phyloP scores from a whole-genome alignment of 2,888 invertebrate species.

The Pandemis cinnamomeana region DNA sequence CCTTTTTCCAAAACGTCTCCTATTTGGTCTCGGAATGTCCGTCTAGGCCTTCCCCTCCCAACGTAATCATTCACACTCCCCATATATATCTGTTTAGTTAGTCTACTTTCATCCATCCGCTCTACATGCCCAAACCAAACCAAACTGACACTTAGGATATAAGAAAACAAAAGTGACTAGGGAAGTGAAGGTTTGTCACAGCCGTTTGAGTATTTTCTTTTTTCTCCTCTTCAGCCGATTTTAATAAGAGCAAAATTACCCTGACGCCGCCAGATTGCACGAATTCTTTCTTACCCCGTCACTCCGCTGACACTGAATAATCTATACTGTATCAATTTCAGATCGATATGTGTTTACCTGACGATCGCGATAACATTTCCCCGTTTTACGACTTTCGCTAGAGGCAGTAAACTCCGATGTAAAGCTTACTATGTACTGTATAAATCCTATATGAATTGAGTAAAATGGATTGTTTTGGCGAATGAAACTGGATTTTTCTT shows the following conservation, averaged over 20 bases:
- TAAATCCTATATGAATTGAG: constrained; percentile 15
- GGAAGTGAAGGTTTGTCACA: too few species aligned
- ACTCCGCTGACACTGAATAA: not conserved
- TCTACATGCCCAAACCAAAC: too few species aligned
- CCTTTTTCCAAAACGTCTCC: too few species aligned
- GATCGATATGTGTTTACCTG: constrained; percentile 24
- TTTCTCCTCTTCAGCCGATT: too few species aligned
- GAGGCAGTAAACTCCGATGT: constrained; percentile 14
- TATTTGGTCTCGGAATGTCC: too few species aligned
- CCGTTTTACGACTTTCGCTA: constrained; percentile 15
- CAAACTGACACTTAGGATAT: too few species aligned
- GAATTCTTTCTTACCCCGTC: not conserved
- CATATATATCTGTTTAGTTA: too few species aligned
- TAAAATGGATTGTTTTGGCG: constrained; percentile 18
- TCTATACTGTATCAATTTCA: constrained; percentile 15
- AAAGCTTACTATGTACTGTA: constrained; percentile 4
- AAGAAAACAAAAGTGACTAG: too few species aligned
- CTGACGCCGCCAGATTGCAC: not conserved
- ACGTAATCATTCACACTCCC: too few species aligned
- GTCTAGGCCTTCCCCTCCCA: too few species aligned
- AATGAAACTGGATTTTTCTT: constrained; percentile 11
- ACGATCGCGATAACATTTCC: constrained; percentile 11
- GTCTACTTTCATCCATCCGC: too few species aligned
- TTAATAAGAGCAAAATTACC: not conserved
- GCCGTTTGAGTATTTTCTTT: too few species aligned